Percentiles rank a stretch among this genome's conserved stretches.
These are phyloP conservation scores for Drosophila watanabei DNA, from an alignment of 1,140 invertebrate species.

Conservation along the genomic window DNA sequence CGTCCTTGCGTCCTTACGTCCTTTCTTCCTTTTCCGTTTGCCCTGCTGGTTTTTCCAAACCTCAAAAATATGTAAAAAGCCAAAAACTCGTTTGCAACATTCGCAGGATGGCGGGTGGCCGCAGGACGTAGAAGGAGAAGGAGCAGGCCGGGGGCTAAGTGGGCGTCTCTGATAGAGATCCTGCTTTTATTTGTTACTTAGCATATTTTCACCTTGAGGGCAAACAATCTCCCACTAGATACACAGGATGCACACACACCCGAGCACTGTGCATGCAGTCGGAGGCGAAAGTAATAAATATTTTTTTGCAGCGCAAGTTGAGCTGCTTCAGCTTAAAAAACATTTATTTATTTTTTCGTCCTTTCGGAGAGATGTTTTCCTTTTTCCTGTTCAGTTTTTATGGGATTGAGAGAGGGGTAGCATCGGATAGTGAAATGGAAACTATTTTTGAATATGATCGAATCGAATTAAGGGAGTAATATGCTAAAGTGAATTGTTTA, in stretches of 20 bases:
- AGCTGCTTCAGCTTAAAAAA: slow-evolving; percentile 61
- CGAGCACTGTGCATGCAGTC: slow-evolving; percentile 32
- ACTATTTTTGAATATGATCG: slow-evolving; percentile 1
- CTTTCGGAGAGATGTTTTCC: slow-evolving; percentile 39
- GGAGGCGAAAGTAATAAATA: slow-evolving; percentile 73
- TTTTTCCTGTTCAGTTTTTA: slow-evolving; percentile 5
- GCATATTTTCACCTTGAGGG: slow-evolving; percentile 82
- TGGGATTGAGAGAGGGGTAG: slow-evolving; percentile 11
- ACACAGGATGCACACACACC: slow-evolving; percentile 27
- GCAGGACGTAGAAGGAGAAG: background rate
- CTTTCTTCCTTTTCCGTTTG: background rate
- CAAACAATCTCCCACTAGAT: slow-evolving; percentile 79
- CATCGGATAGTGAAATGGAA: slow-evolving; percentile 7
- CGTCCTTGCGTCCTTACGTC: background rate
- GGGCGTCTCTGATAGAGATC: slow-evolving; percentile 69
- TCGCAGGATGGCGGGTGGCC: slow-evolving; percentile 18
- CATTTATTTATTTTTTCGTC: slow-evolving; percentile 31
- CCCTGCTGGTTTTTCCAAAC: slow-evolving; percentile 71
- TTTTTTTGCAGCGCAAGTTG: slow-evolving; percentile 66
- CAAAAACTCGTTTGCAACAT: slow-evolving; percentile 69
- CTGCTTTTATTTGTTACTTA: slow-evolving; percentile 82
- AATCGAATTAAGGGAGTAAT: background rate
- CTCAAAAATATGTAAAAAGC: slow-evolving; percentile 80
- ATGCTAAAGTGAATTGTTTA: background rate
- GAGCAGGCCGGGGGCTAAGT: background rate